phyloP scores from a whole-genome alignment of 2,797 vertebrate genomes.

The Arrhamphus sclerolepis region DNA sequence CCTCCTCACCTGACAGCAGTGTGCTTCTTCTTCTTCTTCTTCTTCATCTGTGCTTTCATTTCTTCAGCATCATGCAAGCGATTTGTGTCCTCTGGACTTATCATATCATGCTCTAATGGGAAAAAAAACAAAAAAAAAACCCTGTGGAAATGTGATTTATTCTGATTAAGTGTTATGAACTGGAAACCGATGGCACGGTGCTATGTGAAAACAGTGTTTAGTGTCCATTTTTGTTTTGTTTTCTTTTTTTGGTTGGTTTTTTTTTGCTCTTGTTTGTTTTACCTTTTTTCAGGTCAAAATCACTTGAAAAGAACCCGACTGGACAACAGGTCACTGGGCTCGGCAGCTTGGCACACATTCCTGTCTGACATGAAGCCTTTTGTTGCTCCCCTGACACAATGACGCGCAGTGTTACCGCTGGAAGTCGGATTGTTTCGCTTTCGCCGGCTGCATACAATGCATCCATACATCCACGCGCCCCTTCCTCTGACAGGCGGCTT shows the following conservation, averaged over 20 bases:
- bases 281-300: constrained; percentile 21
- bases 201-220: constrained; percentile 53
- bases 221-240: constrained; percentile 25
- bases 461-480: constrained; percentile 33
- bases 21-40: constrained; percentile 14
- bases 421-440: constrained; percentile 48
- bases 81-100: constrained; percentile 3
- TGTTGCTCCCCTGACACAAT: constrained; percentile 44
- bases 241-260: neutral
- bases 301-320: constrained; percentile 27
- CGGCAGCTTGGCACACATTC: constrained; percentile 59
- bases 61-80: constrained; percentile 1
- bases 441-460: constrained; percentile 40
- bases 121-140: neutral
- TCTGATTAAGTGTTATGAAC: constrained; percentile 39
- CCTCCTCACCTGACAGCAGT: neutral
- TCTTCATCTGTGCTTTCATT: neutral
- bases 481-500: constrained; percentile 23
- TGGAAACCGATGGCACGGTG: constrained; percentile 72
- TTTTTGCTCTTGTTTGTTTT: too few species aligned
- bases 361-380: constrained; percentile 42
- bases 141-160: constrained; percentile 52
- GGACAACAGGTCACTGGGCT: constrained; percentile 48
- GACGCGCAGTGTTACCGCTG: constrained; percentile 44
- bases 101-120: constrained; percentile 15